Base-by-base conservation (phyloP, 2,888 invertebrate species). In the Ceriagrion tenellum region DNA sequence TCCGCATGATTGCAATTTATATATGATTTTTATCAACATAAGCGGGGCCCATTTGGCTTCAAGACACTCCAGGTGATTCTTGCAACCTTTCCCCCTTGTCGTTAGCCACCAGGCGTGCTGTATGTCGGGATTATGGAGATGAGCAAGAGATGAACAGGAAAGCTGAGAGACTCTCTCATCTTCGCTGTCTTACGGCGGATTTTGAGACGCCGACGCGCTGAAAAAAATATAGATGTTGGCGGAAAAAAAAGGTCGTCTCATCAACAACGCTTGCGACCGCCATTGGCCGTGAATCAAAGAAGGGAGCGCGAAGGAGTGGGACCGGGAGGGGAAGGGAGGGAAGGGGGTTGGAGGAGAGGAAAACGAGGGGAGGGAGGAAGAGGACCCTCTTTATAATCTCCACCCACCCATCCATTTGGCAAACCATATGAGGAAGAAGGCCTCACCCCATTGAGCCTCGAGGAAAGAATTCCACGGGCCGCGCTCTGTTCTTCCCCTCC, bases 381-480 rank as follows among this genome's bases (percentile, higher is more conserved):
- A n/a, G 89, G 55, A 8, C 13, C 35, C 81, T 59, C 59, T 59
- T 81, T 35, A 35, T 81, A 59, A 69, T 81, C 35, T 18, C 81
- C 35, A 69, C 30, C 35, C 81, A 16, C 69, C 69, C 69, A 69
- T 69, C 69, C 69, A 69, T 81, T 81, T 81, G 81, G 81, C 81
- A 81, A n/a, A 35, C 81, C 81, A 81, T 81, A 81, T 81, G 81
- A 81, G 81, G 81, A 81, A 81, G 81, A 81, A 35, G 30, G 16
- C 30, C 81, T 35, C 35, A 12, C 12, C 26, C 81, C 69, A 26
- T 23, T n/a, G n/a, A 16, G 30, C 81, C 81, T 35, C 81, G 30
- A 20, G 26, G 30, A 81, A 81, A 81, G 35, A 81, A 81, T 81
- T 81, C 35, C 81, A 35, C 81, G 81, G 30, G 30, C 12, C 12